A percentile compares a stretch with the other conserved stretches of the same genome.
These are phyloP conservation scores for Bos taurus DNA, from an alignment of 2,113 vertebrate genomes.

Conservation along the genomic window DNA sequence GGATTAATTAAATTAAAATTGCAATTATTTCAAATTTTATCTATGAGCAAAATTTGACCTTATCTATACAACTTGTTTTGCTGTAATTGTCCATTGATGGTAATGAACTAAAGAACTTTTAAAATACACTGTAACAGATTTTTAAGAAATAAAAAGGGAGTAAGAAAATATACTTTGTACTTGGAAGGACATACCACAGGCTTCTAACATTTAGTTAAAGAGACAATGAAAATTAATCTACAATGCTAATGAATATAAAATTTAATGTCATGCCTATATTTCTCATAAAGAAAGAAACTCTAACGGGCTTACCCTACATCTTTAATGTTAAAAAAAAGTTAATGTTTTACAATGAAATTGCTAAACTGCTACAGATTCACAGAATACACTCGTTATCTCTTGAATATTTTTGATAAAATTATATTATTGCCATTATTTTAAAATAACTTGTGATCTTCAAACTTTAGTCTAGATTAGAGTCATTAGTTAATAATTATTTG, in stretches of 20 bases:
- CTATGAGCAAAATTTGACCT: not conserved
- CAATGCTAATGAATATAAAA: not conserved
- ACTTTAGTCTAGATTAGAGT: not conserved
- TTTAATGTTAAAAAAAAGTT: not conserved
- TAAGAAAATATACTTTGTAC: not conserved
- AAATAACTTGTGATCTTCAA: not conserved
- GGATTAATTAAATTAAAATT: not conserved
- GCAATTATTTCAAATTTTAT: not conserved
- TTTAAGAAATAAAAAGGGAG: slow-evolving; percentile 3
- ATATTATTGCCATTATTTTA: not conserved
- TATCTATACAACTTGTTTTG: not conserved
- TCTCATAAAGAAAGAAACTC: slow-evolving; percentile 16
- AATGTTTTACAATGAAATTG: not conserved
- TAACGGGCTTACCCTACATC: not conserved
- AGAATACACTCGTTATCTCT: not conserved
- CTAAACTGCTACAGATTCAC: not conserved
- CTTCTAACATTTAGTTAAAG: not conserved
- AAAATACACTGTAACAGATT: not conserved
- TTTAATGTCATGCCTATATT: not conserved
- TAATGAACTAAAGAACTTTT: not conserved
- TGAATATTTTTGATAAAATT: not conserved
- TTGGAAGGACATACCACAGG: not conserved
- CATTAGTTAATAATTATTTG: not conserved
- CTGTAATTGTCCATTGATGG: not conserved
- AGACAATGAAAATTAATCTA: not conserved